phyloP scores from a whole-genome alignment of 2,113 vertebrate species.

The Marcusenius ussheri region DNA sequence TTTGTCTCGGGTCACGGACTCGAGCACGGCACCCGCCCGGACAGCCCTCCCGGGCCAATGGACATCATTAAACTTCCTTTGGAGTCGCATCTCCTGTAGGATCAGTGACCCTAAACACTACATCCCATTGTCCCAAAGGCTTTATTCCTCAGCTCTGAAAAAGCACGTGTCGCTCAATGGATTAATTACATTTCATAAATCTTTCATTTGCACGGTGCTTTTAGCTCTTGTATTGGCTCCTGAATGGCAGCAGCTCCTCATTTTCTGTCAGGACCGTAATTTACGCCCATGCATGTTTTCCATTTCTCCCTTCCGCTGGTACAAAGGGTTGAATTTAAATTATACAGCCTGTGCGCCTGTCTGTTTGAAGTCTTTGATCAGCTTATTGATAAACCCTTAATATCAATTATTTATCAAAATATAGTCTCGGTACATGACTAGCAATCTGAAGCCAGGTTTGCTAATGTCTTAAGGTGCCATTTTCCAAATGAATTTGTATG shows the following conservation, averaged over 20 bases:
- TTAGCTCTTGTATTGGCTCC: not conserved
- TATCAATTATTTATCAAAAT: slow-evolving; percentile 4
- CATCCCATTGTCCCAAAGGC: not conserved
- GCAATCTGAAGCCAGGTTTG: slow-evolving; percentile 3
- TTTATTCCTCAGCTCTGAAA: not conserved
- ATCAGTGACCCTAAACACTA: not conserved
- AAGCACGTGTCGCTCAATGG: slow-evolving; percentile 9
- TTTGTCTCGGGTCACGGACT: not conserved
- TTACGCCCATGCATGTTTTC: not conserved
- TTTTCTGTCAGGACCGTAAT: not conserved
- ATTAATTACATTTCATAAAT: slow-evolving; percentile 17
- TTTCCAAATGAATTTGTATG: not conserved
- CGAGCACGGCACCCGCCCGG: not conserved
- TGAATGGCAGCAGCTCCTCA: not conserved
- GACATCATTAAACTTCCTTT: not conserved
- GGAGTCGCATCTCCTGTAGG: not conserved
- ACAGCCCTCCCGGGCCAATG: not conserved
- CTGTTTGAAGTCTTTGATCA: not conserved
- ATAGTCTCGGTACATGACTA: not conserved
- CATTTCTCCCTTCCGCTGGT: not conserved
- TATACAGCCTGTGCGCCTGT: too few relatives aligned
- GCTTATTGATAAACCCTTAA: not conserved
- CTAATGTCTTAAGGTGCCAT: not conserved
- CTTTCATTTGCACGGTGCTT: slow-evolving; percentile 15
- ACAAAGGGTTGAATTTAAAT: not conserved